These are phyloP conservation scores for Macropodus opercularis DNA, from an alignment of 2,797 vertebrate genomes.

Conservation along the genomic window DNA sequence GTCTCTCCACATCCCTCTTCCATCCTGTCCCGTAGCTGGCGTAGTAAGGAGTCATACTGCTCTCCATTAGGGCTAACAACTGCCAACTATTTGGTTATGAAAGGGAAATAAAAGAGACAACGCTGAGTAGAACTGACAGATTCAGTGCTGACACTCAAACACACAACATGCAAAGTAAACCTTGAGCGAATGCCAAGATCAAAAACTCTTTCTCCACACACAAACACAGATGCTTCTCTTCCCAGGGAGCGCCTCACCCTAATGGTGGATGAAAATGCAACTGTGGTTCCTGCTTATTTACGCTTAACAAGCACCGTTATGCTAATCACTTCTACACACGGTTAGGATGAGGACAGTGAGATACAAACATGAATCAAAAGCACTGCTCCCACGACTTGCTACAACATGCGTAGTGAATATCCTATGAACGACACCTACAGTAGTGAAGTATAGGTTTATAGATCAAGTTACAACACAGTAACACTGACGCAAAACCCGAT, in stretches of 20 bases:
- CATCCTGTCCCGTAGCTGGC: conserved; percentile 94
- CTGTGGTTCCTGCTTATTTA: background rate
- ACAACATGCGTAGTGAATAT: background rate
- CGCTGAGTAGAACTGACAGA: background rate
- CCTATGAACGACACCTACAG: background rate
- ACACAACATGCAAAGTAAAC: background rate
- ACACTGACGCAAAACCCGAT: background rate
- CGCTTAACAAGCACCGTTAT: background rate
- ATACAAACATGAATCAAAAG: background rate
- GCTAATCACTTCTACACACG: too few relatives aligned
- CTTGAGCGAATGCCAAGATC: background rate
- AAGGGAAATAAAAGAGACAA: conserved; percentile 11
- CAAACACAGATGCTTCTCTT: conserved; percentile 53
- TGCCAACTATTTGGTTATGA: conserved; percentile 82
- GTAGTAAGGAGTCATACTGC: conserved; percentile 95
- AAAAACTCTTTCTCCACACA: conserved; percentile 11
- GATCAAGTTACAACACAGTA: background rate
- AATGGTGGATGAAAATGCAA: conserved; percentile 17
- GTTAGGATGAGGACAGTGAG: background rate
- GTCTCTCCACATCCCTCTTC: conserved; percentile 98
- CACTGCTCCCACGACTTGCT: too few relatives aligned
- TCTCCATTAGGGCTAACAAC: conserved; percentile 96
- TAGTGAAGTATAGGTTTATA: background rate
- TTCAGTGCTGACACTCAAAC: background rate
- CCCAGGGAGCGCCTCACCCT: conserved; percentile 29